phyloP scores from a whole-genome alignment of 1,140 invertebrate species.

The Gonioctena quinquepunctata region DNA sequence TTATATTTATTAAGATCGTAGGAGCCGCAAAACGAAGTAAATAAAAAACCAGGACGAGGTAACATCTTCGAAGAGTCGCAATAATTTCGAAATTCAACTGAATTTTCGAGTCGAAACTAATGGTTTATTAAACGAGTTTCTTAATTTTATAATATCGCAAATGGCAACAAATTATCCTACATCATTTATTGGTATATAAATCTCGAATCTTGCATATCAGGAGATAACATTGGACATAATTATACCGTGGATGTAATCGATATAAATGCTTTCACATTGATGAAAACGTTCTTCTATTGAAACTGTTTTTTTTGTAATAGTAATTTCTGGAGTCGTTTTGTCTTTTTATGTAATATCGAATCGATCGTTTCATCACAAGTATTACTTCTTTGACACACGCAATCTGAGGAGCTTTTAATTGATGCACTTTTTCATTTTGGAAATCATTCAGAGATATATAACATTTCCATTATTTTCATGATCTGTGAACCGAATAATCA shows the following conservation, averaged over 20 bases:
- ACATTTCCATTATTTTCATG: too few relatives aligned
- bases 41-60: neutral
- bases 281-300: neutral
- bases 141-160: neutral
- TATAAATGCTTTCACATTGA: neutral
- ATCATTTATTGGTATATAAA: neutral
- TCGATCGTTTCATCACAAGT: too few relatives aligned
- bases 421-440: too few relatives aligned
- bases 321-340: too few relatives aligned
- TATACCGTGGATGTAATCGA: too few relatives aligned
- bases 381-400: too few relatives aligned
- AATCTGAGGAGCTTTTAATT: too few relatives aligned
- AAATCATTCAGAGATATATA: too few relatives aligned
- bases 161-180: neutral
- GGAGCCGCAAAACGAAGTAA: neutral
- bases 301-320: neutral
- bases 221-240: neutral
- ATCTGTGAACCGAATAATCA: too few relatives aligned
- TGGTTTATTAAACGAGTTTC: neutral
- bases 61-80: neutral
- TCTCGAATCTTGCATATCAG: neutral
- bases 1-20: neutral
- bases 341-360: too few relatives aligned
- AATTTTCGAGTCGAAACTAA: too few relatives aligned
- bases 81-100: neutral